Evolutionary conservation across 2,113 vertebrate genomes (phyloP).

Genomic region (Anarhynchus alexandrinus): DNA sequence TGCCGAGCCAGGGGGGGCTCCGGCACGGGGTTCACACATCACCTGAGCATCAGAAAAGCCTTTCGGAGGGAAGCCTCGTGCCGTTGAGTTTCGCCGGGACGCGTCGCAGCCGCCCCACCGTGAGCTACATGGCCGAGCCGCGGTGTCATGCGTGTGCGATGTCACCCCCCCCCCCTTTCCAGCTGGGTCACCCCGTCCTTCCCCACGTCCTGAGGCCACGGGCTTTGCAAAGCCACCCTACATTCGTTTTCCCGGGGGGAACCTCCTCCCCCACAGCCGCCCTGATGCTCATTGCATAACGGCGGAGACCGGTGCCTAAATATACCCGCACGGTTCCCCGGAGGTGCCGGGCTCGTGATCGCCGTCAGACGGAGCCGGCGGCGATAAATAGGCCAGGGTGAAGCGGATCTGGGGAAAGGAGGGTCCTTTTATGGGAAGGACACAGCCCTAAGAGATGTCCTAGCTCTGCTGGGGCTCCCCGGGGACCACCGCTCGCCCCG

Average conservation of each 20-base stretch:
- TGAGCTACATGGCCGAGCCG: background rate
- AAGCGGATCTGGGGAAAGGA: background rate
- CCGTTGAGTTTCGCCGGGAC: fast-evolving
- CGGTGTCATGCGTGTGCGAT: fast-evolving
- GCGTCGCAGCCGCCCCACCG: fast-evolving
- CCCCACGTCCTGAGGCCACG: fast-evolving
- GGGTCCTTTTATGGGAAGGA: background rate
- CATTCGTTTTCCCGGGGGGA: background rate
- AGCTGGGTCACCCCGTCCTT: background rate
- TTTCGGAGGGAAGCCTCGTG: fast-evolving
- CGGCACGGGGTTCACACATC: fast-evolving
- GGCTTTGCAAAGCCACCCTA: background rate
- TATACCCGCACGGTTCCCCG: background rate
- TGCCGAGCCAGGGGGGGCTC: background rate
- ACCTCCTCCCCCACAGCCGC: background rate
- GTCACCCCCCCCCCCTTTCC: background rate
- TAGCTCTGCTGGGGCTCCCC: background rate
- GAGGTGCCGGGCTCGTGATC: background rate
- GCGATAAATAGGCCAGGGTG: background rate
- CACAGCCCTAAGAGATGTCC: background rate
- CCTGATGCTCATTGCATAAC: background rate
- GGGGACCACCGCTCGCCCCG: fast-evolving
- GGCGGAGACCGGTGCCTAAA: background rate
- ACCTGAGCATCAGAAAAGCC: too few relatives aligned
- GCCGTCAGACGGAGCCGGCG: fast-evolving